Evolutionary conservation across 2,888 invertebrate species (phyloP).

Genomic region (Apodemia mormo): DNA sequence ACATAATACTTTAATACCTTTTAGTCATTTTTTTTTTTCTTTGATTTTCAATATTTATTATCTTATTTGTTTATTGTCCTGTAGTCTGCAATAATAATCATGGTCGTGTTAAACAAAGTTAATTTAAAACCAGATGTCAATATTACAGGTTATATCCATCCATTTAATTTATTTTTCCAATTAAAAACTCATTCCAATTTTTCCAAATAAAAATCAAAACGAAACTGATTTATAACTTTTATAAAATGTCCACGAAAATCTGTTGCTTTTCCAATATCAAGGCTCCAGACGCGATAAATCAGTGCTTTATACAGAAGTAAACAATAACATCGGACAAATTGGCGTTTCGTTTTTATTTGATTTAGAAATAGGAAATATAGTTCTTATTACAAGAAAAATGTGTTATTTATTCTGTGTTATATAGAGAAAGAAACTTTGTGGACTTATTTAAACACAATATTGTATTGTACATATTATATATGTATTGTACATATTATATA

Average conservation of each 20-base stretch:
- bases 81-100: too few relatives aligned
- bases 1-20: too few relatives aligned
- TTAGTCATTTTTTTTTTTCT: too few relatives aligned
- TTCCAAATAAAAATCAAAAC: neutral
- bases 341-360: neutral
- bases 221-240: constrained; percentile 8
- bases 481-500: too few relatives aligned
- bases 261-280: constrained; percentile 6
- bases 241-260: neutral
- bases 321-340: constrained; percentile 4
- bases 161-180: constrained; percentile 3
- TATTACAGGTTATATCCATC: neutral
- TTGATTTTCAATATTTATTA: too few relatives aligned
- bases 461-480: too few relatives aligned
- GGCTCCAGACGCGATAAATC: neutral
- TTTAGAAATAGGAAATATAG: neutral
- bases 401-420: neutral
- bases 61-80: too few relatives aligned
- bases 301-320: constrained; percentile 8
- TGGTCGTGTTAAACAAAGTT: neutral
- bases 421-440: too few relatives aligned
- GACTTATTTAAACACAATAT: too few relatives aligned
- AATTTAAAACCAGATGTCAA: neutral
- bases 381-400: neutral
- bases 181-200: neutral